These are phyloP conservation scores for Toxotes jaculatrix DNA, from an alignment of 2,113 vertebrate genomes.

Conservation along the genomic window DNA sequence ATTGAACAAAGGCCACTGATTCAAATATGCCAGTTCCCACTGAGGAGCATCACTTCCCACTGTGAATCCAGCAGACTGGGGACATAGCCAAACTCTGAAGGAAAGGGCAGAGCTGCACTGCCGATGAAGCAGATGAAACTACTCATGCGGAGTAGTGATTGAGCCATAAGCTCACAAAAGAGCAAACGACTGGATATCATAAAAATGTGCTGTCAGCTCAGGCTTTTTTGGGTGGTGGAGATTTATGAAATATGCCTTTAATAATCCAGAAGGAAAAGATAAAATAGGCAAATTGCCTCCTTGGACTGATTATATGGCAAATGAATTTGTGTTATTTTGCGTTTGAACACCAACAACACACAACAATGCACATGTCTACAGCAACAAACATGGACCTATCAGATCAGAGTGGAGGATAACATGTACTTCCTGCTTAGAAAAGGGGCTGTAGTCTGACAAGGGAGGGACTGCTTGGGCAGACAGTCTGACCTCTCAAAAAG, in stretches of 20 bases:
- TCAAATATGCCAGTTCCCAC: conserved; percentile 57
- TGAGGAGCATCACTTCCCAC: conserved; percentile 49
- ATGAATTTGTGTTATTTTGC: not conserved
- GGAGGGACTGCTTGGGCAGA: conserved; percentile 18
- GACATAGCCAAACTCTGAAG: conserved; percentile 52
- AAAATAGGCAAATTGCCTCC: not conserved
- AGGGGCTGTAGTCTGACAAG: conserved; percentile 16
- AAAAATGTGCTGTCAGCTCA: conserved; percentile 47
- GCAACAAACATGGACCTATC: conserved; percentile 36
- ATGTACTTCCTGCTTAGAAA: conserved; percentile 36
- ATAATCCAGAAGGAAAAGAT: conserved; percentile 20
- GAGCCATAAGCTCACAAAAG: conserved; percentile 48
- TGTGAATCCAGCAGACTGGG: conserved; percentile 53
- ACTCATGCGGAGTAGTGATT: conserved; percentile 60
- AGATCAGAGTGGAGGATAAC: conserved; percentile 23
- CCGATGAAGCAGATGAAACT: conserved; percentile 61
- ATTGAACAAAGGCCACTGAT: conserved; percentile 42
- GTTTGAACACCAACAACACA: not conserved
- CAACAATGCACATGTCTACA: conserved; percentile 7
- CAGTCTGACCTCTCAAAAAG: conserved; percentile 23
- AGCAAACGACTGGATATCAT: conserved; percentile 48
- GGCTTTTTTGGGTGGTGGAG: conserved; percentile 12
- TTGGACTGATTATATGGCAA: not conserved
- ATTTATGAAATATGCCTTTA: conserved; percentile 1
- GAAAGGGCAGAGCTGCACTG: conserved; percentile 45